A percentile compares a stretch with the other conserved stretches of the same genome.
These are phyloP conservation scores for Paramuricea clavata DNA, from an alignment of 92 coral and sea anemone species.

Conservation along the genomic window DNA sequence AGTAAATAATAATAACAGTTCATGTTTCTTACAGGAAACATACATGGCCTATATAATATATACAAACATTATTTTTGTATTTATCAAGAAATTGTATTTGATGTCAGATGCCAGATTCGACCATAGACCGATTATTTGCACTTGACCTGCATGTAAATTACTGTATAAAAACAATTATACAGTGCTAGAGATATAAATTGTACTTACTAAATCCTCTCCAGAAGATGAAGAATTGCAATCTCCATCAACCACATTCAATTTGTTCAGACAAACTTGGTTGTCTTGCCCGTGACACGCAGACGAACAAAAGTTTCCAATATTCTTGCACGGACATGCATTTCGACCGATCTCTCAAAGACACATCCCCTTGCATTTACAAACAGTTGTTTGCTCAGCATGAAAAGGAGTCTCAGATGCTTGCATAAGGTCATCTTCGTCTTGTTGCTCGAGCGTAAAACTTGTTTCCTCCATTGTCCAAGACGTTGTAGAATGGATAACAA, in stretches of 20 bases:
- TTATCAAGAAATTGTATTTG: no score
- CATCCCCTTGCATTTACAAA: not conserved
- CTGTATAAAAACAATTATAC: no score
- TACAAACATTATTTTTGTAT: no score
- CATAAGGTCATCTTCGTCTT: not conserved
- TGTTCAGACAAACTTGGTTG: not conserved
- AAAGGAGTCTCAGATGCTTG: not conserved
- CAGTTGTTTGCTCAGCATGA: not conserved
- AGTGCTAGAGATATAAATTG: no score
- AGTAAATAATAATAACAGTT: no score
- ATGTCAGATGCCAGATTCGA: no score
- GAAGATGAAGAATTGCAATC: not conserved
- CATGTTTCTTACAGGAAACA: not conserved
- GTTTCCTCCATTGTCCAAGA: no score
- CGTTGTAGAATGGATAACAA: no score
- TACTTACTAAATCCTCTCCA: not conserved
- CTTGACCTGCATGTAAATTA: no score
- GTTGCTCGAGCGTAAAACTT: no score
- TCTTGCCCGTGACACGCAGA: slow-evolving; percentile 1
- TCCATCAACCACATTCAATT: not conserved
- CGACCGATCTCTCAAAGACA: not conserved
- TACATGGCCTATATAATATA: no score
- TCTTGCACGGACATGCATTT: not conserved
- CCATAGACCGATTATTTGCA: no score
- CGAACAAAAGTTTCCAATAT: not conserved